phyloP scores from a whole-genome alignment of 2,113 vertebrate genomes.

The Tinamus guttatus region DNA sequence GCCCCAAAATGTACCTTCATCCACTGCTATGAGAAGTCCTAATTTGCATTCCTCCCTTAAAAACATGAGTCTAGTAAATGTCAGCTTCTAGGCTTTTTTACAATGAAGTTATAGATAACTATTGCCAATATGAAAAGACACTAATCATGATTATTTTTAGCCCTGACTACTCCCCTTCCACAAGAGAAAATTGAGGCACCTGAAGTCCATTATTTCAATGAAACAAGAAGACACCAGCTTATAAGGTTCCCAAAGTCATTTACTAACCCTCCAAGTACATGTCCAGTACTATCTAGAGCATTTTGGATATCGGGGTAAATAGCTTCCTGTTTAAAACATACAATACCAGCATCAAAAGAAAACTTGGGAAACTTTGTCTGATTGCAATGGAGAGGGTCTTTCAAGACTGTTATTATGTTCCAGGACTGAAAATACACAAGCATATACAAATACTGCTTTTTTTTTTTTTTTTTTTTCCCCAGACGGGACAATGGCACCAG shows the following conservation, averaged over 20 bases:
- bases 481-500: neutral
- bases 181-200: neutral
- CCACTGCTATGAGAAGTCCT: neutral
- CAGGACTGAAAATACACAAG: neutral
- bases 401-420: neutral
- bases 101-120: neutral
- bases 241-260: neutral
- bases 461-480: neutral
- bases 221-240: neutral
- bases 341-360: neutral
- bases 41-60: neutral
- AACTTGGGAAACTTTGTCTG: neutral
- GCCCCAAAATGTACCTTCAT: neutral
- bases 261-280: neutral
- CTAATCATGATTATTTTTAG: neutral
- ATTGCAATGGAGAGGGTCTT: neutral
- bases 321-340: neutral
- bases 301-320: neutral
- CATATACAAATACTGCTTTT: neutral
- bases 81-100: neutral
- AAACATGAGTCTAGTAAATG: neutral
- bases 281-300: neutral
- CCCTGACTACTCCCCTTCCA: neutral
- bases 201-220: neutral
- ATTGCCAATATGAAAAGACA: neutral